phyloP scores from a whole-genome alignment of 2,797 vertebrate genomes.

The Tokudaia muenninki region DNA sequence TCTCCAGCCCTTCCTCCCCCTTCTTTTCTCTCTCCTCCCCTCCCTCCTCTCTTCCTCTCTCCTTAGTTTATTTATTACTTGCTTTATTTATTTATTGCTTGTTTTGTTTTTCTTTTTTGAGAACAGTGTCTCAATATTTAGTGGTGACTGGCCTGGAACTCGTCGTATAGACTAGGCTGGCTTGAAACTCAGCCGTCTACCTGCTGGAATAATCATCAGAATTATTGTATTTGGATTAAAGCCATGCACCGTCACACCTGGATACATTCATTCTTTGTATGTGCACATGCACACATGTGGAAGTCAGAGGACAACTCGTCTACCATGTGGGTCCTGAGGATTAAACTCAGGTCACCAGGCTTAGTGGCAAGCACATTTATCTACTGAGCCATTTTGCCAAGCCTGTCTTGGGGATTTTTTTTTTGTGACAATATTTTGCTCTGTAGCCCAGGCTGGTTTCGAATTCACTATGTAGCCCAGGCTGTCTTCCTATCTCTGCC shows the following conservation, averaged over 20 bases:
- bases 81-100: neutral
- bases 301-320: neutral
- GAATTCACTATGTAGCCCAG: neutral
- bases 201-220: neutral
- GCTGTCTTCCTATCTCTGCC: too few relatives aligned
- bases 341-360: neutral
- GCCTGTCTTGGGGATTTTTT: neutral
- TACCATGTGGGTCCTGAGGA: neutral
- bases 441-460: neutral
- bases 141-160: neutral
- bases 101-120: neutral
- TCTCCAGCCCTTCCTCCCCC: too few relatives aligned
- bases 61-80: neutral
- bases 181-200: neutral
- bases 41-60: neutral
- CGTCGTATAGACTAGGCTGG: neutral
- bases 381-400: neutral
- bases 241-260: neutral
- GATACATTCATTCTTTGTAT: neutral
- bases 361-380: neutral
- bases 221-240: neutral
- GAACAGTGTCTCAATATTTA: neutral
- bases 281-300: neutral
- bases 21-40: neutral
- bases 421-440: neutral